phyloP scores from a whole-genome alignment of 1,140 invertebrate species.

The Sycobia sp. region DNA sequence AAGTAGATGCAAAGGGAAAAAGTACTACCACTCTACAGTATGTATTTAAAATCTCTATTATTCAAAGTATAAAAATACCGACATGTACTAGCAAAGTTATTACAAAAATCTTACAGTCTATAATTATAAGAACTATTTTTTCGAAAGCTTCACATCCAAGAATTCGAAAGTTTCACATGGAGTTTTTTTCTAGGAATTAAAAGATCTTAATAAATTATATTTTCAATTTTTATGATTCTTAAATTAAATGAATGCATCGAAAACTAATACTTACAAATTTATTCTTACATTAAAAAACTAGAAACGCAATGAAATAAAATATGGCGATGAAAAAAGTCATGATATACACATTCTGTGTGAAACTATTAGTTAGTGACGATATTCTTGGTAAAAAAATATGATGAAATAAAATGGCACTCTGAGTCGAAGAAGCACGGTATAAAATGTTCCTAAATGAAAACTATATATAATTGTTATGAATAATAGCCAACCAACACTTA shows the following conservation, averaged over 20 bases:
- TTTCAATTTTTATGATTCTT: neutral
- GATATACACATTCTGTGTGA: neutral
- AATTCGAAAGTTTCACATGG: neutral
- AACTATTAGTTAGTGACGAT: neutral
- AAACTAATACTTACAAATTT: conserved; percentile 20
- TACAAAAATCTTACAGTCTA: conserved; percentile 8
- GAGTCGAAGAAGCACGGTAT: conserved; percentile 55
- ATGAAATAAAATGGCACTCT: conserved; percentile 51
- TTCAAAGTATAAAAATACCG: conserved; percentile 12
- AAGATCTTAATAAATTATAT: conserved; percentile 20
- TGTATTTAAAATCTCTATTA: neutral
- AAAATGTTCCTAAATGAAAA: conserved; percentile 8
- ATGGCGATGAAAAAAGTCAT: conserved; percentile 21
- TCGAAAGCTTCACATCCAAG: neutral
- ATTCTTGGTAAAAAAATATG: conserved; percentile 16
- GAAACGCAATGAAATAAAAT: conserved; percentile 2
- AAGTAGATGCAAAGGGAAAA: conserved; percentile 15
- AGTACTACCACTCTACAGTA: neutral
- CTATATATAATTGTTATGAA: conserved; percentile 10
- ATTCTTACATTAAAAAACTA: conserved; percentile 1
- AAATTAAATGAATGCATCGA: conserved; percentile 4
- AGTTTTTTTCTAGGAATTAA: neutral
- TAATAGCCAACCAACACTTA: no score
- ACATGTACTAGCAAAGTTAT: neutral
- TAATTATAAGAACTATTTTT: conserved; percentile 8